Evolutionary conservation across 2,888 invertebrate species (phyloP).

Genomic region (Peribatodes rhomboidaria): DNA sequence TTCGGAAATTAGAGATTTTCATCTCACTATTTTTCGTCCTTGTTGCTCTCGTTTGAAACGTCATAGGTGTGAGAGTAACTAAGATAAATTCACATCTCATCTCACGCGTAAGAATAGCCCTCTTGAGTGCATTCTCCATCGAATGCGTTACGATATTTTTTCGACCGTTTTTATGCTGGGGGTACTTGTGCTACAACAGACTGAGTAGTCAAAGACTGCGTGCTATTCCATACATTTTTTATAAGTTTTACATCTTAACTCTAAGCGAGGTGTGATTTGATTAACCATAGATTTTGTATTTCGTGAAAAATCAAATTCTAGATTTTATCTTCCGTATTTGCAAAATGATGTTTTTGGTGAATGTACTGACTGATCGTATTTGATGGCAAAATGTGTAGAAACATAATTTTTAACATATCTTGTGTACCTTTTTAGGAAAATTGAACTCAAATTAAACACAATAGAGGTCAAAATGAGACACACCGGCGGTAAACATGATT

Average conservation of each 20-base stretch:
- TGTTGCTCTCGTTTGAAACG: no score
- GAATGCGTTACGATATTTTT: background rate
- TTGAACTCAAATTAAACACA: slow-evolving; percentile 35
- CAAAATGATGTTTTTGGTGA: slow-evolving; percentile 7
- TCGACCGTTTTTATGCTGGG: background rate
- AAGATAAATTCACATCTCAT: no score
- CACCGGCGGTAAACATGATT: no score
- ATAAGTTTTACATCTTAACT: slow-evolving; percentile 26
- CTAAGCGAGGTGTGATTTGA: slow-evolving; percentile 71
- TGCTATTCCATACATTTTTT: slow-evolving; percentile 42
- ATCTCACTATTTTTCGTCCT: no score
- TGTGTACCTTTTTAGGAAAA: slow-evolving; percentile 47
- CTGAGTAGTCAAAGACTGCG: slow-evolving; percentile 46
- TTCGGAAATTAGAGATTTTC: no score
- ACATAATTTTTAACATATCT: slow-evolving; percentile 46
- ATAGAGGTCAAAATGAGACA: slow-evolving; percentile 42
- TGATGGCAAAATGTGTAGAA: slow-evolving; percentile 38
- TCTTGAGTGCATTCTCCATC: no score
- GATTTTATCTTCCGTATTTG: slow-evolving; percentile 16
- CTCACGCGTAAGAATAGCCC: no score
- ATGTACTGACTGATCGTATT: slow-evolving; percentile 47
- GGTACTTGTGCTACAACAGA: slow-evolving; percentile 29
- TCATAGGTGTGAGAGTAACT: no score
- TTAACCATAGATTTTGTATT: slow-evolving; percentile 54
- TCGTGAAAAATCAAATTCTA: background rate